These are phyloP conservation scores for Clarias gariepinus DNA, from an alignment of 2,113 vertebrate genomes.

Conservation along the genomic window DNA sequence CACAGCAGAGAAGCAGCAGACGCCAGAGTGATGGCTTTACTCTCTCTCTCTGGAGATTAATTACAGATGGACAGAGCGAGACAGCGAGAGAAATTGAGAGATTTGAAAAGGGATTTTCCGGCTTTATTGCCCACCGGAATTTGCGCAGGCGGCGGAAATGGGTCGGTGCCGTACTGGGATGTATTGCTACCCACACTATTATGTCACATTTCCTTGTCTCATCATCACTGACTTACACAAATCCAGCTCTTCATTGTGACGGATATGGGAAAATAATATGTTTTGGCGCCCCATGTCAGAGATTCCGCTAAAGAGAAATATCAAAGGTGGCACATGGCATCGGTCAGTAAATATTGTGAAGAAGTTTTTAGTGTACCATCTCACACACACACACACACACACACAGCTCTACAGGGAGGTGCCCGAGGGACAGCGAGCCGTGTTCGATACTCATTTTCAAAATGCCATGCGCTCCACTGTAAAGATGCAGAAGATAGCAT, in stretches of 20 bases:
- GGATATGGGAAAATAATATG: too few species aligned
- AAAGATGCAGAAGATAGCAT: conserved; percentile 11
- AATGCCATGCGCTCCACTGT: background rate
- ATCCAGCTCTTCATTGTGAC: background rate
- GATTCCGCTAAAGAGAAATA: background rate
- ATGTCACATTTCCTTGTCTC: background rate
- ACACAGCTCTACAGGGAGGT: background rate
- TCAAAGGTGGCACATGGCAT: too few species aligned
- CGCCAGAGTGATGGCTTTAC: background rate
- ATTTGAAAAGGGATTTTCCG: conserved; percentile 39
- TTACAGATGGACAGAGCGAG: conserved; percentile 22
- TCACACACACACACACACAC: background rate
- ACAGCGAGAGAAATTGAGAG: conserved; percentile 12
- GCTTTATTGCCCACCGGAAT: conserved; percentile 45
- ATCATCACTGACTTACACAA: background rate
- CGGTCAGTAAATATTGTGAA: background rate
- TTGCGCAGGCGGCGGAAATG: background rate
- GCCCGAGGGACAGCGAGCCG: background rate
- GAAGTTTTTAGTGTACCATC: background rate
- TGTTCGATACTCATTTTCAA: conserved; percentile 2
- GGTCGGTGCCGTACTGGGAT: background rate
- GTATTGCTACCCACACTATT: background rate
- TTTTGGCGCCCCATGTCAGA: background rate
- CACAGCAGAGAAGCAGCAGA: conserved; percentile 2
- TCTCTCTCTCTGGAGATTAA: conserved; percentile 42